Evolutionary conservation across 2,888 invertebrate genomes (phyloP).

Genomic region (Fragum fragum): DNA sequence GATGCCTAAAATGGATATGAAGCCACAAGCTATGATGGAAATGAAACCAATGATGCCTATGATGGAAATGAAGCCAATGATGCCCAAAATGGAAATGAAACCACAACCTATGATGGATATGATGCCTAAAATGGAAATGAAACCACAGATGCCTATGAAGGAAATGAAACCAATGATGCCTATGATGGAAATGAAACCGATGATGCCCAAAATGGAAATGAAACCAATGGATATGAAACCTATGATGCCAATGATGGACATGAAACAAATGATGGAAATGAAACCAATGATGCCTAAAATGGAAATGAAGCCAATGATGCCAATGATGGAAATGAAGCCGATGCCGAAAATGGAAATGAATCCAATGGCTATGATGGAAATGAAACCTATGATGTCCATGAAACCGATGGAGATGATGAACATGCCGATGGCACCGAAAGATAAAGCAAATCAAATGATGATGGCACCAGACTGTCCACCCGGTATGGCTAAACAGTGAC

Average conservation of each 20-base stretch:
- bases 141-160: conserved; percentile 10
- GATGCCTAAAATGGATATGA: not conserved
- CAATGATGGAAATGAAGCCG: conserved; percentile 24
- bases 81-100: conserved; percentile 1
- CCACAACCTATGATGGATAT: not conserved
- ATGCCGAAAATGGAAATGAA: conserved; percentile 20
- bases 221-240: not conserved
- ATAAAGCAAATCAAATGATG: not conserved
- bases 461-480: conserved; percentile 2
- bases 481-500: not conserved
- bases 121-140: conserved; percentile 13
- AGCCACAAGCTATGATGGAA: not conserved
- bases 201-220: conserved; percentile 10
- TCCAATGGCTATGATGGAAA: conserved; percentile 25
- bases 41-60: conserved; percentile 18
- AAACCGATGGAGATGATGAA: not conserved
- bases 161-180: conserved; percentile 5
- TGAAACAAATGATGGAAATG: not conserved
- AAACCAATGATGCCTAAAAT: conserved; percentile 1
- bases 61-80: conserved; percentile 16
- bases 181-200: conserved; percentile 13
- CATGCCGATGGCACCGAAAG: not conserved
- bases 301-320: conserved; percentile 28
- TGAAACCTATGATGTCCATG: conserved; percentile 27
- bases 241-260: conserved; percentile 5